A percentile compares a stretch with the other conserved stretches of the same genome.
Conservation (phyloP, 2,797 vertebrate species). For the Macropus fuliginosus region DNA sequence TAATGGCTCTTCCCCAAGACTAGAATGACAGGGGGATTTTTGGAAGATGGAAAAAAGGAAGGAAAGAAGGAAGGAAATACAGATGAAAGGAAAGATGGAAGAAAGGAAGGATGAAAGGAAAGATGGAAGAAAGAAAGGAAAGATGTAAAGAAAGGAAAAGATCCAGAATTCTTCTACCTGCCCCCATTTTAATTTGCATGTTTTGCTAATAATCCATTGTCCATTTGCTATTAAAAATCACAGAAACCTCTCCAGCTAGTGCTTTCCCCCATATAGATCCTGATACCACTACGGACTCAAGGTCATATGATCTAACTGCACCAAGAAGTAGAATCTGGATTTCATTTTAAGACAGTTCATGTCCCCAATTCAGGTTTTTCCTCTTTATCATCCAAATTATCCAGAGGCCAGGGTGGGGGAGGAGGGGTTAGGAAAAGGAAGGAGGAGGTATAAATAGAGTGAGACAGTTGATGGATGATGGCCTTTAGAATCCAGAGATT, state of each 20-base stretch:
- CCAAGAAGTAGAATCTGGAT: background rate
- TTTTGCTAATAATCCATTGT: background rate
- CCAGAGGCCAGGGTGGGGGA: constrained; percentile 23
- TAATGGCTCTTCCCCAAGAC: background rate
- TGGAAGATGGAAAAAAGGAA: background rate
- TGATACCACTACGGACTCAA: background rate
- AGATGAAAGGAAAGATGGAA: too few relatives aligned
- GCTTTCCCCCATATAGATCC: background rate
- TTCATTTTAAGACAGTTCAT: constrained; percentile 23
- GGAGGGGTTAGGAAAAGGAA: constrained; percentile 40
- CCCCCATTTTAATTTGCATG: background rate
- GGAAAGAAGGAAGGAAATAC: too few relatives aligned
- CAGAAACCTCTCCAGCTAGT: background rate
- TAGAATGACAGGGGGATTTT: background rate
- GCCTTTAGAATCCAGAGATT: constrained; percentile 67
- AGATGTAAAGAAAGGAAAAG: background rate
- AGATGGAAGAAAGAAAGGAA: background rate
- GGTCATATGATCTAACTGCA: background rate
- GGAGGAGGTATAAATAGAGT: background rate
- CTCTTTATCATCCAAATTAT: constrained; percentile 50
- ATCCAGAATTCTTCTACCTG: background rate
- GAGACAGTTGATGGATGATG: constrained; percentile 61
- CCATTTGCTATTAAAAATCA: background rate
- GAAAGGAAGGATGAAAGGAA: too few relatives aligned
- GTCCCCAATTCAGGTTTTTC: constrained; percentile 44